Evolutionary conservation across 2,888 invertebrate genomes (phyloP), one percentile per base, ranked within the genome.

Genomic region (Diaperis boleti): DNA sequence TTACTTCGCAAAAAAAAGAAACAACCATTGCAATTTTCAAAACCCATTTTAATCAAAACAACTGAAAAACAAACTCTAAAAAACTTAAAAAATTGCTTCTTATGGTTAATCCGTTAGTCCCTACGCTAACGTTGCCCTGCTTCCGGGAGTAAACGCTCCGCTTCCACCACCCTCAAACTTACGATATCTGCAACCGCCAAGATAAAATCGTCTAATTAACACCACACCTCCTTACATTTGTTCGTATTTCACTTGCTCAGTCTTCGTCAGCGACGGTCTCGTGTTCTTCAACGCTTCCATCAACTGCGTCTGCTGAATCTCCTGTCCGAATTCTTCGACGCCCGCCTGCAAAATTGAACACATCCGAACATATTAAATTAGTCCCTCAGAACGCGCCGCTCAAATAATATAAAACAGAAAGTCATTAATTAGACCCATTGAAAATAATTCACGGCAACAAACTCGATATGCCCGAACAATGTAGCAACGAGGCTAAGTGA

Each of bases 231-330:
- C 41, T 88, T 81, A 95, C 94, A 93, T 91, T 76, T 82, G 85
- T 69, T 90, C 86, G 77, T 92, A 95, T 81, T 89, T 92, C 10
- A 80, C 69, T 66, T 87, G 85, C 76, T 95, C 95, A 18, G 85
- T 81, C 10, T 76, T 77, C 3, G 89, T 89, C 2, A 96, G 85
- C 1, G 95, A 94, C 0, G 95, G 94, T 60, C 88, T 87, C 20
- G 93, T 93, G 63, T 88, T 88, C 52, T 79, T 80, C 45, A 92
- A 80, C 0, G 93, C 90, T 56, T 85, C 84, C 64, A 86, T 77
- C 47, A 95, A 81, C 80, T 92, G 89, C 54, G 84, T 82, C 70
- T 87, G 86, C 42, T 82, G 84, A 20, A 91, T 78, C 68, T 72
- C 71, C 71, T 69, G 69, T 11, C 41, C 22, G 8, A 42, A 35